Evolutionary conservation across 2,888 invertebrate species (phyloP).

Genomic region (Ophraella communa): DNA sequence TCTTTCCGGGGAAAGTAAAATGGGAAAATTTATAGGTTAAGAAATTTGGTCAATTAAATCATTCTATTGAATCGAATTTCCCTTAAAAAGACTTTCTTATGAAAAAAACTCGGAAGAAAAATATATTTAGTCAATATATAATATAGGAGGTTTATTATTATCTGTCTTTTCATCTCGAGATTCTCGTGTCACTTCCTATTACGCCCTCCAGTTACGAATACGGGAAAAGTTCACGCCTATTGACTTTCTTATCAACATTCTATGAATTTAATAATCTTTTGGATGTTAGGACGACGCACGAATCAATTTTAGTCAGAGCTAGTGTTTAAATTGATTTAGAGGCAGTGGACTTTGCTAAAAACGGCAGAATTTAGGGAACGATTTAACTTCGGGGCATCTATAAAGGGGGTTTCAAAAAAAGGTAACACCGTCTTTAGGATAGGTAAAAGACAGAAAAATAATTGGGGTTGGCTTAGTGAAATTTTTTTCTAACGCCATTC

Average conservation of each 20-base stretch:
- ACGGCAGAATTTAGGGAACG: neutral
- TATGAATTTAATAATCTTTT: neutral
- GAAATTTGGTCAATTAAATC: too few species aligned
- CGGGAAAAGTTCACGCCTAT: neutral
- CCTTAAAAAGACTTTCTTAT: too few species aligned
- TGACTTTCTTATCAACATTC: slow-evolving; percentile 5
- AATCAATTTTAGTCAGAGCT: neutral
- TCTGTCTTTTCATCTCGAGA: neutral
- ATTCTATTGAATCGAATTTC: too few species aligned
- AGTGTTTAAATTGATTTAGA: neutral
- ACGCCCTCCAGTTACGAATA: neutral
- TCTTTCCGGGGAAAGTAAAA: too few species aligned
- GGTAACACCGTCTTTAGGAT: too few species aligned
- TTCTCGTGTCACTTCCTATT: neutral
- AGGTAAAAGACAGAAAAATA: too few species aligned
- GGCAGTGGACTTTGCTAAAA: neutral
- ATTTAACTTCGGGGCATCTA: neutral
- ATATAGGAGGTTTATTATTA: neutral
- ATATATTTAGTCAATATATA: neutral
- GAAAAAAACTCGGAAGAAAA: neutral
- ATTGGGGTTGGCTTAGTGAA: too few species aligned
- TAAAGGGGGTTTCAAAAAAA: too few species aligned
- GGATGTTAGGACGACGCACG: neutral
- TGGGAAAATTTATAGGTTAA: too few species aligned
- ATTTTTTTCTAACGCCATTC: too few species aligned